Evolutionary conservation across 2,113 vertebrate species (phyloP), one percentile per base, ranked within the genome.

Genomic region (Eulacestoma nigropectus): DNA sequence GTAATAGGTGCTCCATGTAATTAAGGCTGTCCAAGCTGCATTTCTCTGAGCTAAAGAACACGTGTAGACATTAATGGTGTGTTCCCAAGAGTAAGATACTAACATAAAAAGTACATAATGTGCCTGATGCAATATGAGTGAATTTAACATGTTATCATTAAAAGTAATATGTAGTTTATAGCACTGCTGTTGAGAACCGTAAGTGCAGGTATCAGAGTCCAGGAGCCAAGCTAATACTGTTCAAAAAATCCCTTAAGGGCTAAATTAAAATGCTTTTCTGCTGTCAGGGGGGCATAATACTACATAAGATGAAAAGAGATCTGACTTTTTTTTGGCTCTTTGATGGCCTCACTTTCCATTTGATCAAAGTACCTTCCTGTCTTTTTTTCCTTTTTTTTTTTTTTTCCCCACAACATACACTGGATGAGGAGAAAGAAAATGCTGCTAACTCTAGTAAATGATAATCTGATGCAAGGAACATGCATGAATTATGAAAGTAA

Each of bases 11-110:
- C 83, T 93, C 50, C 68, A 52, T 70, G 62, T 90, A 92, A 93
- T 94, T 94, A 92, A 77, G 39, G 17, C 59, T 77, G 39, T 80
- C 78, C 55, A 67, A 81, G 49, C 39, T 77, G 39, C 14, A 17
- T 72, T 91, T 87, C 57, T 91, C 11, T 85, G 84, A 85, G 70
- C 84, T 85, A 46, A 93, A 83, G 92, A 89, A 68, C 53, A 82
- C 39, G 29, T 44, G 35, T n/a, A 60, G 72, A 26, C 76, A 52
- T 93, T 92, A 89, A 74, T 46, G 53, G 41, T 56, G 12, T 77
- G 56, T 64, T 88, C 79, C 64, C 76, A 75, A 86, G 64, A 86
- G 81, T 90, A 64, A 79, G 11, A 69, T 39, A 44, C 29, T 42
- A 55, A 33, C 60, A 63, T 63, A 84, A 84, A 95, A 89, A 16